These are phyloP conservation scores for Zygothrica quintamaculata DNA, from an alignment of 2,888 invertebrate species.

Conservation along the genomic window DNA sequence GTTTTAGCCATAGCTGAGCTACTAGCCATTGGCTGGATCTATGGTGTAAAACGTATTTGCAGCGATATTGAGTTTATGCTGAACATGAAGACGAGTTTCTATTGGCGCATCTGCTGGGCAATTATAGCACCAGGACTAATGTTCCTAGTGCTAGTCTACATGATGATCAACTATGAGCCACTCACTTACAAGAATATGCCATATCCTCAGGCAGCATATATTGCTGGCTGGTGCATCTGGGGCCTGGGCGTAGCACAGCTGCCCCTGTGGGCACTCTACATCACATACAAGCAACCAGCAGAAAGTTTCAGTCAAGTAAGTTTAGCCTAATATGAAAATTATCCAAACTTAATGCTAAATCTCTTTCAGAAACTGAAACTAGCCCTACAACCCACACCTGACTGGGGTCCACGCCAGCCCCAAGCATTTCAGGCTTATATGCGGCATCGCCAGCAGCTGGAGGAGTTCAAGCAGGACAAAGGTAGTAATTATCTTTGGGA, in stretches of 20 bases:
- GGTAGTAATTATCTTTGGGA: constrained; percentile 66
- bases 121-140: constrained; percentile 89
- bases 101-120: constrained; percentile 93
- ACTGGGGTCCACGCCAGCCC: constrained; percentile 82
- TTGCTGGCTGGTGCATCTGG: constrained; percentile 85
- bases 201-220: constrained; percentile 87
- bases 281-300: constrained; percentile 80
- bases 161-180: constrained; percentile 87
- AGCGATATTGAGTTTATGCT: constrained; percentile 93
- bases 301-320: constrained; percentile 50
- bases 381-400: constrained; percentile 74
- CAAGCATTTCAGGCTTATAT: constrained; percentile 85
- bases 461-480: constrained; percentile 27
- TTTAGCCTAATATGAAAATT: too few species aligned
- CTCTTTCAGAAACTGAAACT: constrained; percentile 78
- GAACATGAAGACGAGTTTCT: constrained; percentile 87
- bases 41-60: constrained; percentile 89
- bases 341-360: not conserved
- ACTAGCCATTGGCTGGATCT: constrained; percentile 90
- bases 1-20: constrained; percentile 88
- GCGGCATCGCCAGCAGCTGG: constrained; percentile 55
- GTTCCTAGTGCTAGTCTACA: constrained; percentile 89
- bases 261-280: constrained; percentile 83
- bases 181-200: constrained; percentile 86
- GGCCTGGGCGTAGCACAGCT: constrained; percentile 85